A percentile compares a stretch with the other conserved stretches of the same genome.
These are phyloP conservation scores for Chaenodraco wilsoni DNA, from an alignment of 2,797 vertebrate species.

Conservation along the genomic window DNA sequence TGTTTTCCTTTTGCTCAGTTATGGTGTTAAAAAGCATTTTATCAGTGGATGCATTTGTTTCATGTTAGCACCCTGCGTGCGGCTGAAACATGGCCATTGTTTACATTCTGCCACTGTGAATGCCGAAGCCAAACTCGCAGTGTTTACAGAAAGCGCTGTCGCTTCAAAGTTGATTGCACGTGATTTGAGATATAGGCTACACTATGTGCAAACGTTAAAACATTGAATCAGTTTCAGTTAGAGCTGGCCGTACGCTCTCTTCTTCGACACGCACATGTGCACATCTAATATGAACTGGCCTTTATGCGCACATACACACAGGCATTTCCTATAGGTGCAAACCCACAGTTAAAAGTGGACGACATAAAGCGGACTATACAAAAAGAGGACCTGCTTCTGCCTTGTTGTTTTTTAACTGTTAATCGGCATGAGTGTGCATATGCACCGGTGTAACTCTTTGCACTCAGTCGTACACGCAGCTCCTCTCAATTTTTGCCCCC, in stretches of 20 bases:
- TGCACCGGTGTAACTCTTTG: conserved; percentile 27
- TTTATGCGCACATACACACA: not conserved
- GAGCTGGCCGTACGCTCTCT: not conserved
- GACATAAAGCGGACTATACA: conserved; percentile 7
- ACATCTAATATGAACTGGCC: conserved; percentile 1
- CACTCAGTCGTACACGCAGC: conserved; percentile 35
- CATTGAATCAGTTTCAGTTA: conserved; percentile 36
- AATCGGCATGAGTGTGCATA: conserved; percentile 35
- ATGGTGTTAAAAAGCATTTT: conserved; percentile 36
- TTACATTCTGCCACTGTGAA: conserved; percentile 27
- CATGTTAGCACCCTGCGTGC: conserved; percentile 33
- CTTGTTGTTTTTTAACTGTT: conserved; percentile 4
- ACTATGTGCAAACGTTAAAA: conserved; percentile 30
- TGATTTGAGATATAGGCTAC: conserved; percentile 20
- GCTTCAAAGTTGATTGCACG: conserved; percentile 25
- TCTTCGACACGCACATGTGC: not conserved
- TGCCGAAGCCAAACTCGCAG: conserved; percentile 8
- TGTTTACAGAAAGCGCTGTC: conserved; percentile 33
- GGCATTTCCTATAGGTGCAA: not conserved
- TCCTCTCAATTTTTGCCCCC: conserved; percentile 26
- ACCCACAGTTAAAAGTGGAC: conserved; percentile 8
- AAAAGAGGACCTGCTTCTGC: conserved; percentile 13
- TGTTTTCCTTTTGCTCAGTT: conserved; percentile 35
- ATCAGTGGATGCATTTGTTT: conserved; percentile 47
- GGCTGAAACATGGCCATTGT: conserved; percentile 31